Base-by-base conservation (phyloP, 1,140 invertebrate genomes). In the Bilobella aurantiaca region DNA sequence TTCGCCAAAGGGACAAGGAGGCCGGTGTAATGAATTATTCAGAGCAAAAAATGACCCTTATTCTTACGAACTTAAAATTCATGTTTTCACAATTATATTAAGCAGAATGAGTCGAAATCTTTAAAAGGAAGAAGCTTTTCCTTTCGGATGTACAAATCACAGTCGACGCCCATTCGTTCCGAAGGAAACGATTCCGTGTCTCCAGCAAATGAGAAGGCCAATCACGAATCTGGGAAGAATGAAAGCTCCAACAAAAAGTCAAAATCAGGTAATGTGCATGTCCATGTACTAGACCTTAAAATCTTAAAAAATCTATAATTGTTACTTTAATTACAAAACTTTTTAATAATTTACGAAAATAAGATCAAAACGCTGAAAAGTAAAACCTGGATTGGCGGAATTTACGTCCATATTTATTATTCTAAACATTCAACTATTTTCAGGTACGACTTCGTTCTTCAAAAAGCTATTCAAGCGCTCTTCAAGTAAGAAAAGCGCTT, bases 111-210 rank as follows among this genome's bases (percentile, higher is more conserved):
- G 32, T 30, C 23, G 30, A 56, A 56, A 53, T 64, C 57, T 57
- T 64, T 53, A 32, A 56, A 59, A 12, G 65, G 42, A 5, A 58
- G 62, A 37, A 68, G 67, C 49, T 46, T 64, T 18, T 68, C 67
- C n/a, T 68, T 68, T 34, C 27, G 67, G 27, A 30, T 68, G 2
- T 68, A 66, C 25, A 67, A 67, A 27, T 67, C 66, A 30, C 58
- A 63, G 32, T 61, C 58, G 34, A 53, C 27, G n/a, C 58, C 42
- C 25, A 46, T 25, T 32, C 32, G 21, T 8, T 49, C 25, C 1
- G 49, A 61, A 28, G 49, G 18, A 47, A 32, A 25, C 3, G 47
- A 42, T 1, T 21, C n/a, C 28, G 47, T 29, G 28, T 27, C 58
- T 37, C 1, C 21, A 12, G 27, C 25, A 42, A 25, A 57, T 16